phyloP scores from a whole-genome alignment of 2,797 vertebrate genomes.

The Sphenodon punctatus region DNA sequence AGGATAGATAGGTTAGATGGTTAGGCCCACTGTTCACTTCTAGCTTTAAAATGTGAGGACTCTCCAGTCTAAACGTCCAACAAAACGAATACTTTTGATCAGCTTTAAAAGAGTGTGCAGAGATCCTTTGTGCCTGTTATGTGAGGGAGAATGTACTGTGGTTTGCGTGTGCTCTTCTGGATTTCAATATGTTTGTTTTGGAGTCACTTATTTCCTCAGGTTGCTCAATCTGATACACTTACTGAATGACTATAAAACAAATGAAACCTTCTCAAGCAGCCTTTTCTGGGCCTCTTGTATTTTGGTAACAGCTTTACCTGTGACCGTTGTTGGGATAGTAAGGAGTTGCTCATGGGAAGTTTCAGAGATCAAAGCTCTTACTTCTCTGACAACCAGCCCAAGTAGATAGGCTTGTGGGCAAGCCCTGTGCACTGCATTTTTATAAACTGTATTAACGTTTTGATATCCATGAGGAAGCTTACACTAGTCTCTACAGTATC shows the following conservation, averaged over 20 bases:
- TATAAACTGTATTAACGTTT: background rate
- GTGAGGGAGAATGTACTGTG: background rate
- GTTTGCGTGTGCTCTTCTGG: background rate
- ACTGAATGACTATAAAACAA: background rate
- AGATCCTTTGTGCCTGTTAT: background rate
- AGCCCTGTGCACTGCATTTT: background rate
- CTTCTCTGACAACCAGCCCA: background rate
- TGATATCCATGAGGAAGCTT: background rate
- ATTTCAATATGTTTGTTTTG: background rate
- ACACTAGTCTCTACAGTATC: background rate
- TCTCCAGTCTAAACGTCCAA: background rate
- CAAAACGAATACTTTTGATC: constrained; percentile 15
- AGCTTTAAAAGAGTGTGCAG: constrained; percentile 13
- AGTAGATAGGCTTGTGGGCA: background rate
- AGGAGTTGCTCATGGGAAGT: background rate
- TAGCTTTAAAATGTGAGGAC: constrained; percentile 21
- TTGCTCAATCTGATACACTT: background rate
- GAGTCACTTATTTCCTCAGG: background rate
- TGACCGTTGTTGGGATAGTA: background rate
- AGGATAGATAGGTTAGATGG: background rate
- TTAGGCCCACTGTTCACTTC: background rate
- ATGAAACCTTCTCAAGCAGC: background rate
- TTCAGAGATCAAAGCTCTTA: constrained; percentile 33
- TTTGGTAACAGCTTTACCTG: background rate
- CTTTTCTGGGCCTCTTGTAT: background rate